Base-by-base conservation (phyloP, 2,113 vertebrate species). In the Cololabis saira region DNA sequence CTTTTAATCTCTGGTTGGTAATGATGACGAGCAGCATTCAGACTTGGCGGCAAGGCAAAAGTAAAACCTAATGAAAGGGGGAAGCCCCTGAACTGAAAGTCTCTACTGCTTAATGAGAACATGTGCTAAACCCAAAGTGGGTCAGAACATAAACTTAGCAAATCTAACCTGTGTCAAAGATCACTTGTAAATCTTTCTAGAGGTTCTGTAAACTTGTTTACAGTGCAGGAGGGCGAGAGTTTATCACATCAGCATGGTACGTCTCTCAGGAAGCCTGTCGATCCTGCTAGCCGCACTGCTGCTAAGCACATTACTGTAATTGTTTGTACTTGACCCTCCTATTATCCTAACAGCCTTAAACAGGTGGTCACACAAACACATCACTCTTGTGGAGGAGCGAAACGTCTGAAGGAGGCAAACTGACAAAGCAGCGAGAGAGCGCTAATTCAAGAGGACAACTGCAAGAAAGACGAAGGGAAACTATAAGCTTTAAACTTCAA, bases 21-120 rank as follows among this genome's bases (percentile, higher is more conserved):
- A 83, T 76, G 67, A 81, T 78, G 73, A 68, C 69, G 61, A 71
- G 71, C 63, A 65, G 67, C 66, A 65, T 82, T 72, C 62, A 68
- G 60, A 68, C 45, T 37, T 37, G 47, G 52, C 48, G 55, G 45
- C 33, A 27, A 70, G 53, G 70, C 61, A 78, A 74, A 62, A 19
- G 66, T 30, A 75, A 27, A 27, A 71, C 69, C 22, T 57, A 83
- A 74, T 68, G 42, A 76, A 67, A 78, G n/a, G 33, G 33, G 27
- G 67, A 70, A 64, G 45, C 61, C 71, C 22, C 51, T 71, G 68
- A 49, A 45, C 47, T 40, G 40, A 45, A 57, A 67, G 58, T 58
- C 10, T 3, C 18, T 22, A 2, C 37, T 33, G 14, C 74, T 79
- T 85, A 61, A 85, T 79, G 68, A 83, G 63, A 45, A 15, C 9